These are phyloP conservation scores for Porphyrio hochstetteri DNA, from an alignment of 2,113 vertebrate genomes.

Conservation along the genomic window DNA sequence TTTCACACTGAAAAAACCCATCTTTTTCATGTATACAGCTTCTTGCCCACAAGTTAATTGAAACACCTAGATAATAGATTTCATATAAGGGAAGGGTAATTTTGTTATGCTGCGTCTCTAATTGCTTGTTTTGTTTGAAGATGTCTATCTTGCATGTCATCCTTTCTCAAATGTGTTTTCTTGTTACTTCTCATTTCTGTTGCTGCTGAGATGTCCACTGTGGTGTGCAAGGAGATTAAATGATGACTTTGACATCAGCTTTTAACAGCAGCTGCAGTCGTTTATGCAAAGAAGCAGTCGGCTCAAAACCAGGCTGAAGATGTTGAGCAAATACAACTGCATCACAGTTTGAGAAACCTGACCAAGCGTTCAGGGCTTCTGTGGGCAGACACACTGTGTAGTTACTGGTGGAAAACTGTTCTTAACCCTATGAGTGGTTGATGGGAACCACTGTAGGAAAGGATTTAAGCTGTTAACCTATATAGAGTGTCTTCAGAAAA, in stretches of 20 bases:
- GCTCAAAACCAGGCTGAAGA: background rate
- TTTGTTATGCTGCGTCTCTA: background rate
- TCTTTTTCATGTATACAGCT: background rate
- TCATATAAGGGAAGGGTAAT: background rate
- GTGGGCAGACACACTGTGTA: background rate
- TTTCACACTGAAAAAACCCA: background rate
- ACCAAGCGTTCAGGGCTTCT: accelerated
- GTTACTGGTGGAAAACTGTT: background rate
- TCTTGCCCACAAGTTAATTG: background rate
- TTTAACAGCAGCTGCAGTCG: background rate
- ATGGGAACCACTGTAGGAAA: background rate
- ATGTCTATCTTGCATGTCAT: background rate
- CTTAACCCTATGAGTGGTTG: background rate
- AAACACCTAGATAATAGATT: background rate
- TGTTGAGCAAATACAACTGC: background rate
- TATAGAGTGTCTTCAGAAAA: background rate
- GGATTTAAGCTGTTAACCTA: background rate
- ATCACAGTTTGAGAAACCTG: background rate
- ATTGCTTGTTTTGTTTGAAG: background rate
- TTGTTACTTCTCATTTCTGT: background rate
- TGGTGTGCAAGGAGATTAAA: background rate
- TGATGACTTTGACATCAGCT: background rate
- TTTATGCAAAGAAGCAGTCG: background rate
- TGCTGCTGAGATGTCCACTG: background rate
- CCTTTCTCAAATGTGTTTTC: background rate